Conservation (phyloP, 2,797 vertebrate genomes). For the Cercopithecus diana region DNA sequence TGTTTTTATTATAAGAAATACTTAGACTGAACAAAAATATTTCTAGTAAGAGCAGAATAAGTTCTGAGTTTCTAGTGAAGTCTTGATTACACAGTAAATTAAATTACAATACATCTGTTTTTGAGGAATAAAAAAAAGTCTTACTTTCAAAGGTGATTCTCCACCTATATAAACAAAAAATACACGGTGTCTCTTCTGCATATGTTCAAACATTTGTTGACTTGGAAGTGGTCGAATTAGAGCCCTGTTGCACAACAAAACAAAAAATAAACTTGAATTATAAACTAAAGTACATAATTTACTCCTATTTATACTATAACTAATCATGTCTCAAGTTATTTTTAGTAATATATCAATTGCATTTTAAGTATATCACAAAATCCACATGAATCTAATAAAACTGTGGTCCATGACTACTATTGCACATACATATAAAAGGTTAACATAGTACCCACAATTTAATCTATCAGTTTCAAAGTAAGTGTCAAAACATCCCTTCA, state of each 20-base stretch:
- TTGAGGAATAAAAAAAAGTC: conserved; percentile 56
- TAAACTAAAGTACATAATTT: neutral
- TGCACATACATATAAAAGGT: neutral
- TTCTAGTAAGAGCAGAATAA: neutral
- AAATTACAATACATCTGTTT: neutral
- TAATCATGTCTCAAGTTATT: neutral
- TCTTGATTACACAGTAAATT: neutral
- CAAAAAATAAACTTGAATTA: neutral
- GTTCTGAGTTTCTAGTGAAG: neutral
- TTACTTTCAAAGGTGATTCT: conserved; percentile 94
- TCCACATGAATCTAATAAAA: neutral
- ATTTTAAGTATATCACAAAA: neutral
- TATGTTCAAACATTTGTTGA: conserved; percentile 93
- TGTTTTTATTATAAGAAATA: neutral
- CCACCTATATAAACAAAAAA: conserved; percentile 95
- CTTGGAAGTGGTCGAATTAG: conserved; percentile 91
- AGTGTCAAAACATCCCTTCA: neutral
- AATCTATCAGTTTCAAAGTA: neutral
- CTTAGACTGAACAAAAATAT: neutral
- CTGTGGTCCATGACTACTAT: neutral
- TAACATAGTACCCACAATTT: neutral
- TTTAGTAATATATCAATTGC: neutral
- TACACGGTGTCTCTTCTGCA: conserved; percentile 89
- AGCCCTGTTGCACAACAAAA: conserved; percentile 85
- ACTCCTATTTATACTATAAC: neutral